Evolutionary conservation across 2,113 vertebrate species (phyloP).

Genomic region (Danionella cerebrum): DNA sequence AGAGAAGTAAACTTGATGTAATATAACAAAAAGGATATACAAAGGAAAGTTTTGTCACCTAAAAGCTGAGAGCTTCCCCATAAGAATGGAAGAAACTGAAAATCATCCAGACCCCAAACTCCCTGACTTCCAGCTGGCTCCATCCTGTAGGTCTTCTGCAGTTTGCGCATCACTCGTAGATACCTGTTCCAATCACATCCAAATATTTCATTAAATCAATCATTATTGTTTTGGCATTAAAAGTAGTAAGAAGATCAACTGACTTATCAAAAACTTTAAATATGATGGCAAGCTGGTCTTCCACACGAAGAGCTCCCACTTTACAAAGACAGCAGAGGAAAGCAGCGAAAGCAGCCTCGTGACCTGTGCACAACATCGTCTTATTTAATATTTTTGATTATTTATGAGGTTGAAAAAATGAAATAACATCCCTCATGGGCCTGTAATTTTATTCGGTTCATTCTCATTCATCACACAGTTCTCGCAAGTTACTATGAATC

Average conservation of each 20-base stretch:
- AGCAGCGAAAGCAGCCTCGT: constrained; percentile 90
- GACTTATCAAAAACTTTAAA: constrained; percentile 90
- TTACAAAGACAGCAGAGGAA: constrained; percentile 97
- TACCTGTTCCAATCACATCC: constrained; percentile 67
- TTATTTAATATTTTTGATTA: neutral
- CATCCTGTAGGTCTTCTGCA: constrained; percentile 94
- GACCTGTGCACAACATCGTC: constrained; percentile 63
- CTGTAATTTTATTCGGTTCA: too few relatives aligned
- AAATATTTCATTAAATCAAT: neutral
- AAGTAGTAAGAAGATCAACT: constrained; percentile 31
- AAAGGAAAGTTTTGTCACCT: constrained; percentile 53
- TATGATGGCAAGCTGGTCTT: constrained; percentile 88
- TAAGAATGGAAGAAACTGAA: constrained; percentile 96
- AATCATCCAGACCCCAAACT: constrained; percentile 96
- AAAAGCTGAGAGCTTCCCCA: constrained; percentile 95
- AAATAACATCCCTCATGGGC: too few relatives aligned
- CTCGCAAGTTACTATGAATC: neutral
- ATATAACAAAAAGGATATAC: too few relatives aligned
- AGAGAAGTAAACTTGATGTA: too few relatives aligned
- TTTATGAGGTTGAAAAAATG: too few relatives aligned
- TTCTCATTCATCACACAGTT: too few relatives aligned
- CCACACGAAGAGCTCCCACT: constrained; percentile 77
- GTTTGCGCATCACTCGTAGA: constrained; percentile 84
- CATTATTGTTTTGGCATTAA: neutral
- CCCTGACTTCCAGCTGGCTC: constrained; percentile 96